Evolutionary conservation across 2,113 vertebrate species (phyloP), one percentile per base, ranked within the genome.

Genomic region (Prunella himalayana): DNA sequence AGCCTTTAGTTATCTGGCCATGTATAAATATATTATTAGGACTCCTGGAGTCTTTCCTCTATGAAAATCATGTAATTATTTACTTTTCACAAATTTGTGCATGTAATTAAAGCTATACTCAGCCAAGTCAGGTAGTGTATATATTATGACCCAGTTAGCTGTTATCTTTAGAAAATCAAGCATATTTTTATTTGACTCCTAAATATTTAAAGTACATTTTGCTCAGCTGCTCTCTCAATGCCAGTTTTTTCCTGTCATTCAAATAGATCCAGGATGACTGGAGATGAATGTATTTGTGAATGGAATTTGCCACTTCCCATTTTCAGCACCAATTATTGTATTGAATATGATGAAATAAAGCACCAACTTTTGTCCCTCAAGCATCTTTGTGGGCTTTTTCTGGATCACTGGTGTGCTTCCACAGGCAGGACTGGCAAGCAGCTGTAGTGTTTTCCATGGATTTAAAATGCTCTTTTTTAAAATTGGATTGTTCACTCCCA

Each of bases 201-300:
- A 86, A 92, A 81, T 90, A 94, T 92, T 90, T 94, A 56, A 82
- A 86, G 31, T 53, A 47, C 35, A 61, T 37, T 80, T 87, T 94
- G 15, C 28, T 71, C n/a, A 94, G 65, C 64, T 68, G 59, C 14
- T 81, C 28, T 79, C 35, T 69, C 5, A 6, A 72, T 9, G 15
- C 8, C 78, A 70, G 1, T 70, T 85, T 92, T 86, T 44, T 50
- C 18, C 30, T 7, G 37, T 28, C 60, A 75, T 39, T 45, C 51
- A 84, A 28, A 83, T 0, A 71, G 44, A 92, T 37, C 13, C 8
- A 5, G 19, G 7, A 44, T 79, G 65, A 75, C 47, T 63, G 51
- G 10, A 88, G 60, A 78, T 45, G 8, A 92, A 92, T 13, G 15
- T 15, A 66, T 70, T 60, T 75, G 35, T 94, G 71, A 95, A 86